These are phyloP conservation scores for Barbus barbus DNA, from an alignment of 2,113 vertebrate species.

Conservation along the genomic window DNA sequence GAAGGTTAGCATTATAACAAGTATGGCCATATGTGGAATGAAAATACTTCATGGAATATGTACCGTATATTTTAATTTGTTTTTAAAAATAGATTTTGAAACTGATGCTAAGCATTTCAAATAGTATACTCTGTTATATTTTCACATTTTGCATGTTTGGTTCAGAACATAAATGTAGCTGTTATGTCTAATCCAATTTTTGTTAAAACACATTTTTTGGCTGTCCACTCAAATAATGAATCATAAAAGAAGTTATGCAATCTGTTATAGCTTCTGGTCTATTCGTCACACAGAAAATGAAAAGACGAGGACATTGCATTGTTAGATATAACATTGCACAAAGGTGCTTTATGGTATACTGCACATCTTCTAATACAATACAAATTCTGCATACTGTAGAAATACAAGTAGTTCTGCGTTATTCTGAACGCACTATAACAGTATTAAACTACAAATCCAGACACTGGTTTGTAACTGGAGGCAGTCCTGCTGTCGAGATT, in stretches of 20 bases:
- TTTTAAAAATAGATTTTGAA: neutral
- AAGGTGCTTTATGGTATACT: neutral
- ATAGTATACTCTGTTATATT: neutral
- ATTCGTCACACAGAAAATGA: neutral
- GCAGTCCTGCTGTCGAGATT: slow-evolving; percentile 25
- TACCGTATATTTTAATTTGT: neutral
- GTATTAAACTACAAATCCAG: neutral
- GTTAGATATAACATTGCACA: neutral
- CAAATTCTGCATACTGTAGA: neutral
- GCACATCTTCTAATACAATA: neutral
- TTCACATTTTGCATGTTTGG: neutral
- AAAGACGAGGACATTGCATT: neutral
- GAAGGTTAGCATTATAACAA: neutral
- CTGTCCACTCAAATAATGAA: neutral
- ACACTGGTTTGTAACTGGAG: slow-evolving; percentile 32
- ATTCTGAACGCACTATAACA: neutral
- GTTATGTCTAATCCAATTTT: neutral
- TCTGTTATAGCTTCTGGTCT: neutral
- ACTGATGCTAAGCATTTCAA: neutral
- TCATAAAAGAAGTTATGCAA: slow-evolving; percentile 20
- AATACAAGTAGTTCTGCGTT: neutral
- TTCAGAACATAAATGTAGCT: neutral
- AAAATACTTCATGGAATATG: neutral
- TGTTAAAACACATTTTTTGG: neutral
- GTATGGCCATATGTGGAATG: neutral